These are phyloP conservation scores for Hippocampus comes DNA, from an alignment of 2,113 vertebrate genomes.

Conservation along the genomic window DNA sequence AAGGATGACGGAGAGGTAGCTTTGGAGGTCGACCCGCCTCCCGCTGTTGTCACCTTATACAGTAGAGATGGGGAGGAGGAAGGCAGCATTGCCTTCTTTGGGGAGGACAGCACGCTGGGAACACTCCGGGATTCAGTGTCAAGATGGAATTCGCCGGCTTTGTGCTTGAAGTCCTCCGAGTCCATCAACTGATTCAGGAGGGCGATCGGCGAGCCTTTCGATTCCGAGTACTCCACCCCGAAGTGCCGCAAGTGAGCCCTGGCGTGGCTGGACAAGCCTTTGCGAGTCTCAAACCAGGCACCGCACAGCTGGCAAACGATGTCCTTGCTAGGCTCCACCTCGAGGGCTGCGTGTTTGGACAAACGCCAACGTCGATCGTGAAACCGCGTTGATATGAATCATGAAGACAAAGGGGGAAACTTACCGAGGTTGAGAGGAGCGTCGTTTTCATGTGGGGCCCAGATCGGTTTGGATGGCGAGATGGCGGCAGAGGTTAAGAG, in stretches of 20 bases:
- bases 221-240: slow-evolving; percentile 86
- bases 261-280: slow-evolving; percentile 89
- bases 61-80: slow-evolving; percentile 62
- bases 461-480: slow-evolving; percentile 69
- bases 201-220: slow-evolving; percentile 89
- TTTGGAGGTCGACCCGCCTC: slow-evolving; percentile 63
- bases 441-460: slow-evolving; percentile 84
- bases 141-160: slow-evolving; percentile 55
- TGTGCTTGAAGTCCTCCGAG: slow-evolving; percentile 84
- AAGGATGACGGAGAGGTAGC: slow-evolving; percentile 72
- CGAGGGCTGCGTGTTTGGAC: slow-evolving; percentile 75
- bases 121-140: slow-evolving; percentile 45
- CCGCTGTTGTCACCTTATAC: slow-evolving; percentile 62
- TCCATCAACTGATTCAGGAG: slow-evolving; percentile 86
- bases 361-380: neutral
- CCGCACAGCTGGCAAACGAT: slow-evolving; percentile 90
- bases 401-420: slow-evolving; percentile 40
- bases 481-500: slow-evolving; percentile 32
- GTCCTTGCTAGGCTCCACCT: slow-evolving; percentile 83
- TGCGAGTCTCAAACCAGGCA: slow-evolving; percentile 92
- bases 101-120: slow-evolving; percentile 54
- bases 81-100: slow-evolving; percentile 61
- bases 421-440: slow-evolving; percentile 94
- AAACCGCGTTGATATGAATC: neutral
- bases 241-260: slow-evolving; percentile 90